Conservation (phyloP, 2,888 invertebrate species). For the Actias luna region DNA sequence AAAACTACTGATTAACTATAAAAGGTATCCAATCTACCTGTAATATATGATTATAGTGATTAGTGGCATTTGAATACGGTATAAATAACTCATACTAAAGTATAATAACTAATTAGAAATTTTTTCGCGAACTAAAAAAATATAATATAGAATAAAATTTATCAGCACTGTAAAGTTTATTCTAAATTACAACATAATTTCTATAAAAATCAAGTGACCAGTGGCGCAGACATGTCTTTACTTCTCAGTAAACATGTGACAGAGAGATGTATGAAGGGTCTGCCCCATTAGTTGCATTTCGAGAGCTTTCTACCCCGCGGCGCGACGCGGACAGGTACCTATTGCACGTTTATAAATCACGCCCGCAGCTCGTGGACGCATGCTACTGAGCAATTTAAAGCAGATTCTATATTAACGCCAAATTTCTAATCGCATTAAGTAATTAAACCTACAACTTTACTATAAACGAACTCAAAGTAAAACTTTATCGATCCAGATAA, state of each 20-base stretch:
- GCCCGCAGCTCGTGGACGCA: constrained; percentile 35
- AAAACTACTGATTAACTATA: no score
- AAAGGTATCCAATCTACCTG: no score
- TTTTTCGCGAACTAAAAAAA: neutral
- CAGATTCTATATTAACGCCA: constrained; percentile 12
- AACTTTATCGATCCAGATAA: neutral
- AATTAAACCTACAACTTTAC: neutral
- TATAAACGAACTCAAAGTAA: neutral
- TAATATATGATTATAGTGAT: no score
- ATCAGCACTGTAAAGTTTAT: neutral
- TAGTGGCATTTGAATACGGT: no score
- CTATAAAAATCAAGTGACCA: constrained; percentile 8
- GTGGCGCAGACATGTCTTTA: neutral
- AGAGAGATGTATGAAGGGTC: constrained; percentile 29
- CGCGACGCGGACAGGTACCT: constrained; percentile 32
- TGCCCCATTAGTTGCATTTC: constrained; percentile 31
- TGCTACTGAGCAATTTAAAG: constrained; percentile 23
- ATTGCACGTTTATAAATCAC: constrained; percentile 56
- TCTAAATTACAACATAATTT: neutral
- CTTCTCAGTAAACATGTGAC: constrained; percentile 12
- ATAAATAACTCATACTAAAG: neutral
- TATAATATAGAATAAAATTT: neutral
- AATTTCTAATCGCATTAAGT: neutral
- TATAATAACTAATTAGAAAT: neutral
- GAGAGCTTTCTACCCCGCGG: constrained; percentile 66